A percentile compares a stretch with the other conserved stretches of the same genome.
Conservation (phyloP, 2,888 invertebrate genomes). For the Drosophila niveifrons region DNA sequence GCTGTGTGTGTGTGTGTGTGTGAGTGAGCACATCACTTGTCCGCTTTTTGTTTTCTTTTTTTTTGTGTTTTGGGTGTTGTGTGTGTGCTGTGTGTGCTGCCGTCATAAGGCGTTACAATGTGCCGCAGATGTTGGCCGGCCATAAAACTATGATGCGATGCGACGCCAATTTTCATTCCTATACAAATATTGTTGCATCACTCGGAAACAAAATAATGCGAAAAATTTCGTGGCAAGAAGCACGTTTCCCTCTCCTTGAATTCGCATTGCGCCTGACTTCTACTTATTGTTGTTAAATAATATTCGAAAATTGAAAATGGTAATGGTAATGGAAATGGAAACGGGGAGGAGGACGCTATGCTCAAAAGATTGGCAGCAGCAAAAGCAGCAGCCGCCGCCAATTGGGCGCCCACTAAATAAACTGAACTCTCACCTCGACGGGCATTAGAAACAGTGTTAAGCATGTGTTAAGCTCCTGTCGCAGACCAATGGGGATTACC, state of each 20-base stretch:
- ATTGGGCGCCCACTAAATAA: slow-evolving; percentile 61
- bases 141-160: slow-evolving; percentile 42
- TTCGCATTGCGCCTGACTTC: slow-evolving; percentile 16
- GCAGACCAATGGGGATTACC: slow-evolving; percentile 31
- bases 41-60: slow-evolving; percentile 18
- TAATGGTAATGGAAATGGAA: slow-evolving; percentile 6
- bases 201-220: slow-evolving; percentile 44
- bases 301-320: slow-evolving; percentile 5
- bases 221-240: slow-evolving; percentile 32
- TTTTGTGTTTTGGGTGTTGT: slow-evolving; percentile 2
- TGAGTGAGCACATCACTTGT: slow-evolving; percentile 44
- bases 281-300: slow-evolving; percentile 13
- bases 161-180: slow-evolving; percentile 52
- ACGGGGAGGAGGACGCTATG: slow-evolving; percentile 1
- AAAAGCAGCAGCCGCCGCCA: slow-evolving; percentile 53
- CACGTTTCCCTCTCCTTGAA: slow-evolving; percentile 32
- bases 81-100: slow-evolving; percentile 27
- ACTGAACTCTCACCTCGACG: slow-evolving; percentile 73
- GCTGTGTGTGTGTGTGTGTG: slow-evolving; percentile 12
- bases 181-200: slow-evolving; percentile 44
- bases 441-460: slow-evolving; percentile 19
- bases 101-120: slow-evolving; percentile 58
- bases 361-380: slow-evolving; percentile 30
- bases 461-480: slow-evolving; percentile 30
- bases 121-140: slow-evolving; percentile 65